Conservation (phyloP, 2,797 vertebrate species). For the Aulostomus chinensis region DNA sequence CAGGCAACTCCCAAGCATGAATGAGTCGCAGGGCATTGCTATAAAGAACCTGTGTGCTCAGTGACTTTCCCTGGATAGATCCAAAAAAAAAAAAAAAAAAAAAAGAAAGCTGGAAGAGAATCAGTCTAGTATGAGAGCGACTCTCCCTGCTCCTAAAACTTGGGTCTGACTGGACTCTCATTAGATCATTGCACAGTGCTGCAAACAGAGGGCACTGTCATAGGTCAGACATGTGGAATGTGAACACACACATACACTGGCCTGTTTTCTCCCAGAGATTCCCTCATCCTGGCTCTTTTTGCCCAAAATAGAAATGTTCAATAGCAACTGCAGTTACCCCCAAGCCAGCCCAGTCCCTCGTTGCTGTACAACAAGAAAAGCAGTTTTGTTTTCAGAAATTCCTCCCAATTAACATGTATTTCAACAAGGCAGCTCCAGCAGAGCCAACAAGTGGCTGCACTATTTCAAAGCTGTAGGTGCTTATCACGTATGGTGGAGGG, state of each 20-base stretch:
- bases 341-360: constrained; percentile 79
- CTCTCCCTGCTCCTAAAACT: constrained; percentile 78
- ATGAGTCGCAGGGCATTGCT: no score
- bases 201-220: constrained; percentile 86
- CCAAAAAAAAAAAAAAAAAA: constrained; percentile 45
- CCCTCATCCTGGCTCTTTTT: constrained; percentile 76
- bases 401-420: constrained; percentile 72
- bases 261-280: constrained; percentile 87
- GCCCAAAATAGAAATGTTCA: constrained; percentile 88
- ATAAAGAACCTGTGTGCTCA: constrained; percentile 19
- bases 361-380: constrained; percentile 85
- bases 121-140: constrained; percentile 22
- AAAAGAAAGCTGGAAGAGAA: constrained; percentile 7
- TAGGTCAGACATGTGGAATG: constrained; percentile 91
- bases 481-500: no score
- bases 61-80: constrained; percentile 25
- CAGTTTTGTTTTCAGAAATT: constrained; percentile 85
- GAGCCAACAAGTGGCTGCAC: constrained; percentile 52
- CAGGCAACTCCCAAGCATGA: constrained; percentile 30
- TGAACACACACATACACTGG: constrained; percentile 84
- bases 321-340: constrained; percentile 79
- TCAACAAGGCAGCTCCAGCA: no score
- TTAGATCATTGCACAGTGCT: constrained; percentile 91
- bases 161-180: constrained; percentile 81
- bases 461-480: constrained; percentile 19